Percentiles rank a stretch among this genome's conserved stretches.
Evolutionary conservation across 1,140 invertebrate species (phyloP).

Genomic region (Agrilus planipennis): DNA sequence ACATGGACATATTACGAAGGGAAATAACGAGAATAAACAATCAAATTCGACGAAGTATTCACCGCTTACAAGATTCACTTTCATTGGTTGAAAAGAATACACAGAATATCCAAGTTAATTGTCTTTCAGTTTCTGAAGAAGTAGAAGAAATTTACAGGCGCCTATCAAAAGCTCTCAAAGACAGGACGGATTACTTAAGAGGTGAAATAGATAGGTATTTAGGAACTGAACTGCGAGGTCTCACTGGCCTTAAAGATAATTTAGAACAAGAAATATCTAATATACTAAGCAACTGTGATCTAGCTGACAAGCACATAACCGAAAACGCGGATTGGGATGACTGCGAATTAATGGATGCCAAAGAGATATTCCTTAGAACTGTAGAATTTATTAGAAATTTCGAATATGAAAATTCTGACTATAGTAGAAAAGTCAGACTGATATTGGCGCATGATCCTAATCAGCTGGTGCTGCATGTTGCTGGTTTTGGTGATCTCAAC

Average conservation of each 20-base stretch:
- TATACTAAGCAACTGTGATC: constrained; percentile 88
- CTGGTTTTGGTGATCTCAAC: constrained; percentile 77
- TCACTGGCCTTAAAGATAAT: constrained; percentile 82
- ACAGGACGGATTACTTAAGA: constrained; percentile 77
- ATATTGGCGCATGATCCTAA: constrained; percentile 81
- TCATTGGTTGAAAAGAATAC: constrained; percentile 77
- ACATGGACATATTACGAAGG: constrained; percentile 87
- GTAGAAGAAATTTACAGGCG: constrained; percentile 84
- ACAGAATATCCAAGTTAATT: constrained; percentile 70
- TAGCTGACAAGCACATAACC: constrained; percentile 89
- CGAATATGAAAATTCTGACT: constrained; percentile 84
- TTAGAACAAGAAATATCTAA: constrained; percentile 85
- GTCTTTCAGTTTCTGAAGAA: constrained; percentile 75
- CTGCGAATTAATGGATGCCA: constrained; percentile 80
- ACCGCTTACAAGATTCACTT: constrained; percentile 74
- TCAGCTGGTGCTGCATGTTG: constrained; percentile 71
- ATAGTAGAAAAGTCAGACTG: constrained; percentile 71
- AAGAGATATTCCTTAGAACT: constrained; percentile 88
- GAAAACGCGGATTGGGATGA: constrained; percentile 80
- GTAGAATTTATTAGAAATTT: constrained; percentile 89
- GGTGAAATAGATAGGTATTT: constrained; percentile 83
- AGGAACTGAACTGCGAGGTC: constrained; percentile 66
- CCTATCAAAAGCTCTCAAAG: constrained; percentile 81
- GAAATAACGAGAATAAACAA: constrained; percentile 91
- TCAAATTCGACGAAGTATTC: constrained; percentile 75